Conservation (phyloP, 1,140 invertebrate genomes). For the Leptinotarsa texana region DNA sequence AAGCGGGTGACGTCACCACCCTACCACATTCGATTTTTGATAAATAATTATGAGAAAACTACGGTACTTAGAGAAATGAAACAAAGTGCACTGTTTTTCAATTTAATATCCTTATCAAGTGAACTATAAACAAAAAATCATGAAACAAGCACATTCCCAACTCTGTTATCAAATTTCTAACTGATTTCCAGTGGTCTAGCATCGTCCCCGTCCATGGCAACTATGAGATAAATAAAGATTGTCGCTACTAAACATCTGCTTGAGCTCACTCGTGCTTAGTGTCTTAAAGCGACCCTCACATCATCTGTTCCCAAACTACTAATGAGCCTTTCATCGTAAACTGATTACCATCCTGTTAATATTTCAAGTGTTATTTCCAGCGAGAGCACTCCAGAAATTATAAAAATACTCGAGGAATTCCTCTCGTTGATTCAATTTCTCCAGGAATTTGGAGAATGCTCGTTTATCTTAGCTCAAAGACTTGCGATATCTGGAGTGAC, state of each 20-base stretch:
- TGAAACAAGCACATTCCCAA: too few relatives aligned
- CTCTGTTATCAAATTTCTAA: too few relatives aligned
- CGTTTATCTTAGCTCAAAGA: neutral
- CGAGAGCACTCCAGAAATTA: neutral
- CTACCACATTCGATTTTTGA: too few relatives aligned
- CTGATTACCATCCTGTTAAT: slow-evolving; percentile 8
- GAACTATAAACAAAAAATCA: too few relatives aligned
- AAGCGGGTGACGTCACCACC: too few relatives aligned
- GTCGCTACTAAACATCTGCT: neutral
- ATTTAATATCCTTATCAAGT: too few relatives aligned
- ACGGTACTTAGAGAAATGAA: too few relatives aligned
- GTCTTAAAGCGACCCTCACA: neutral
- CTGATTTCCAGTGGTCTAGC: too few relatives aligned
- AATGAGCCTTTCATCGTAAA: slow-evolving; percentile 8
- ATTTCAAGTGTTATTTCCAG: slow-evolving; percentile 2
- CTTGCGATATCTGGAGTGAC: neutral
- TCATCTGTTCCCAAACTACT: neutral
- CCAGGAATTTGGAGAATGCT: neutral
- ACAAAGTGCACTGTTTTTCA: too few relatives aligned
- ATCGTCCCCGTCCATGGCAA: neutral
- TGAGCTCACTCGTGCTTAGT: neutral
- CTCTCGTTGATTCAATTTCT: neutral
- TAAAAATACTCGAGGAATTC: neutral
- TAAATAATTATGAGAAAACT: too few relatives aligned
- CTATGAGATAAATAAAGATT: neutral